A percentile compares a stretch with the other conserved stretches of the same genome.
Evolutionary conservation across 2,888 invertebrate species (phyloP).

Genomic region (Campoletis raptor): DNA sequence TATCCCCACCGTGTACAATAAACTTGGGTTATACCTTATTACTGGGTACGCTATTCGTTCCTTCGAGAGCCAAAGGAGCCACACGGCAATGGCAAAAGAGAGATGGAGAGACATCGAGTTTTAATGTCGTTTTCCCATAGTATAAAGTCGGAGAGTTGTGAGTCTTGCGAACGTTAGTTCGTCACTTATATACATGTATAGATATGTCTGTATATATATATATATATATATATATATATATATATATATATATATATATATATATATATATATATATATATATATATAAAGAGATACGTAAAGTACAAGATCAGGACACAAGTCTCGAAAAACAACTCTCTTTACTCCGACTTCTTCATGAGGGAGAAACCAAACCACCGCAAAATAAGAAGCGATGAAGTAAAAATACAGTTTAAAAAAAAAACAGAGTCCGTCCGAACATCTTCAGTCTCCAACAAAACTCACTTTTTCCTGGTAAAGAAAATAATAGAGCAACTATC

Average conservation of each 20-base stretch:
- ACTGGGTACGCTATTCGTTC: conserved; percentile 43
- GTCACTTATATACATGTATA: conserved; percentile 37
- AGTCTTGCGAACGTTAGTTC: conserved; percentile 48
- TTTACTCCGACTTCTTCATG: conserved; percentile 23
- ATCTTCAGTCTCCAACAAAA: conserved; percentile 13
- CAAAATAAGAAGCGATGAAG: conserved; percentile 7
- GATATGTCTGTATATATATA: not conserved
- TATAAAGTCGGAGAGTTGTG: conserved; percentile 42
- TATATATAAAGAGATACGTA: no score
- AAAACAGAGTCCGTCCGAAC: conserved; percentile 1
- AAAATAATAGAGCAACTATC: conserved; percentile 33
- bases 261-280: no score
- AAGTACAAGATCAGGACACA: conserved; percentile 10
- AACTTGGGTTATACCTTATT: conserved; percentile 54
- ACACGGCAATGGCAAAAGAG: conserved; percentile 46
- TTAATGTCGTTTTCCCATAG: conserved; percentile 82
- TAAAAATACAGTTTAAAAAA: not conserved
- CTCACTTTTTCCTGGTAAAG: conserved; percentile 12
- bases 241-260: no score
- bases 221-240: no score
- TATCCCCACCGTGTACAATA: conserved; percentile 50
- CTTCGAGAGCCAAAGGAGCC: conserved; percentile 43
- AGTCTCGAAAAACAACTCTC: conserved; percentile 34
- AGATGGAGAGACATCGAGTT: conserved; percentile 54
- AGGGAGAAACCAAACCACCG: not conserved